Conservation (phyloP, 2,888 invertebrate species). For the Gymnocheta viridis region DNA sequence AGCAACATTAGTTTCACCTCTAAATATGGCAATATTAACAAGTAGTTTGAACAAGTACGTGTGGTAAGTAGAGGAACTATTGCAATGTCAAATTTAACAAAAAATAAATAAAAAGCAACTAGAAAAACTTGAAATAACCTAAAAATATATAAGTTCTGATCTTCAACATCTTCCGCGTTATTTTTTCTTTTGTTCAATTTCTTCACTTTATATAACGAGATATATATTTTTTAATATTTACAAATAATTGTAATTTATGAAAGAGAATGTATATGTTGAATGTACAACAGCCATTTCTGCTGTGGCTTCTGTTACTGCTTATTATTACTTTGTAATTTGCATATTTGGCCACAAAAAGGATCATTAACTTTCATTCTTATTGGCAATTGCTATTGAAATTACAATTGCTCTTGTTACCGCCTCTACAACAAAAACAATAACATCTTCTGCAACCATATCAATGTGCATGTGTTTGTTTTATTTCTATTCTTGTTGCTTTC, state of each 20-base stretch:
- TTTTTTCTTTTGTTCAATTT: background rate
- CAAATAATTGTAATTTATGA: background rate
- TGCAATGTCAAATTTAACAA: background rate
- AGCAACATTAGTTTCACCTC: slow-evolving; percentile 57
- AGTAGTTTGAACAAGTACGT: slow-evolving; percentile 17
- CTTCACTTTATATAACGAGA: background rate
- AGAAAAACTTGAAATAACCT: background rate
- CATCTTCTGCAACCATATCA: slow-evolving; percentile 16
- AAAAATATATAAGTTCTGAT: no score
- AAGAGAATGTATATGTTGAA: background rate
- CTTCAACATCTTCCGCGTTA: background rate
- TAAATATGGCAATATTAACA: slow-evolving; percentile 49
- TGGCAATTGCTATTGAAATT: slow-evolving; percentile 67
- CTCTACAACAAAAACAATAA: slow-evolving; percentile 52
- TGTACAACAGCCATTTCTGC: background rate
- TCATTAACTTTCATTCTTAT: slow-evolving; percentile 70
- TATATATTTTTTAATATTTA: background rate
- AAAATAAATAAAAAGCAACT: background rate
- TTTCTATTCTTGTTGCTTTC: background rate
- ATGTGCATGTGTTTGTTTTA: slow-evolving; percentile 36
- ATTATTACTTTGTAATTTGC: slow-evolving; percentile 64
- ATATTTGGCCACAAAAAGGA: slow-evolving; percentile 69
- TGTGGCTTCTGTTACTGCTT: slow-evolving; percentile 33
- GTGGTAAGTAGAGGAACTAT: background rate
- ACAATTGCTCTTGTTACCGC: slow-evolving; percentile 68